Base-by-base conservation (phyloP, 2,888 invertebrate species). In the Blomia tropicalis region DNA sequence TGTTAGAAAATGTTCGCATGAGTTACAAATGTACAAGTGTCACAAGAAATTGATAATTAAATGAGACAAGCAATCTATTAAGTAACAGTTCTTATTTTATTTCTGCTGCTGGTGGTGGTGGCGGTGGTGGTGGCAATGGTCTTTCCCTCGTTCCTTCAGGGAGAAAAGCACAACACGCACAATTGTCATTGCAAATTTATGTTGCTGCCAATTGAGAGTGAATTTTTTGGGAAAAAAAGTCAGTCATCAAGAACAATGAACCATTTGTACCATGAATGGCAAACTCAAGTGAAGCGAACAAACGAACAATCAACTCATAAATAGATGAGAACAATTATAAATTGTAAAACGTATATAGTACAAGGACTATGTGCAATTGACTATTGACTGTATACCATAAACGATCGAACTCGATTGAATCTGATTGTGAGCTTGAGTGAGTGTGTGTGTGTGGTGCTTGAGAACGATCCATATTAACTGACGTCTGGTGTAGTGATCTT, bases 261-360 rank as follows among this genome's bases (percentile, higher is more conserved):
- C n/a, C n/a, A n/a, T n/a, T n/a, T n/a, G n/a, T n/a, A n/a, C n/a
- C n/a, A n/a, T n/a, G n/a, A n/a, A n/a, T n/a, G n/a, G n/a, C n/a
- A n/a, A n/a, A n/a, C 17, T 22, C 51, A 47, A 47, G 11, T 47
- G 11, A 47, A 47, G 51, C 51, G n/a, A 11, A 47, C 51, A 47
- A 47, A 47, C n/a, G 51, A 47, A 47, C 51, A 47, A 47, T 47
- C n/a, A n/a, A n/a, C 51, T 47, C 51, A 47, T 47, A 47, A 47
- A 47, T 47, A 47, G 7, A 7, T 47, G 22, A n/a, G 7, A 47
- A n/a, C 7, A 47, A 47, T 47, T 47, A 47, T 47, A 47, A 47
- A 47, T 47, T 47, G n/a, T n/a, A n/a, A n/a, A n/a, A n/a, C n/a
- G n/a, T n/a, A n/a, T n/a, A n/a, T n/a, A n/a, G n/a, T n/a, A n/a